Evolutionary conservation across 1,140 invertebrate genomes (phyloP), one percentile per base, ranked within the genome.

Genomic region (Caenorhabditis briggsae): DNA sequence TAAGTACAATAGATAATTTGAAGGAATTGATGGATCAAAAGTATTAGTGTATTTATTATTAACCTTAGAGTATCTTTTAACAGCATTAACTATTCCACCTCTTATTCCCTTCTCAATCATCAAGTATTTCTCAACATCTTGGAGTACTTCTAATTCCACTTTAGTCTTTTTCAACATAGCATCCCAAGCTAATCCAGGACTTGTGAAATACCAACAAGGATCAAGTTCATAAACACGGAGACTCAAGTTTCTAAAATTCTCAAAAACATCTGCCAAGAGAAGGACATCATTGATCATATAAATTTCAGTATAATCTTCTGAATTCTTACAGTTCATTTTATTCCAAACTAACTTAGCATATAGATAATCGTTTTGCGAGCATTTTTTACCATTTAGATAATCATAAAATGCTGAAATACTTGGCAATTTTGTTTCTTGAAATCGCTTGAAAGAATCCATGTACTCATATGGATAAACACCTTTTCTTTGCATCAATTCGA

Each of bases 401-500:
- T 86, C 89, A 83, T 88, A 88, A 82, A 92, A 92, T 18, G 18
- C 82, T 88, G 86, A 85, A 48, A 86, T 89, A 12, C 74, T 56
- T 0, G 92, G 91, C 43, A 92, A 83, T 33, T 83, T 5, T 23
- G 59, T 87, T 61, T 91, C 89, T 41, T 90, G 33, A 83, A 90
- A 91, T 85, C 87, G 90, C 11, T 89, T 83, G 23, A 82, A 82
- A 2, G 64, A 78, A 83, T 90, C 88, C 53, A 91, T 88, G 82
- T 90, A 91, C 23, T 91, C 90, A 88, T 92, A 92, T 23, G 90
- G 90, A 70, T 90, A 92, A n/a, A n/a, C n/a, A n/a, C n/a, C n/a
- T n/a, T n/a, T n/a, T n/a, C n/a, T n/a, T n/a, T n/a, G n/a, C n/a
- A n/a, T n/a, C n/a, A n/a, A n/a, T n/a, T n/a, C n/a, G n/a, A 23